A percentile compares a stretch with the other conserved stretches of the same genome.
These are phyloP conservation scores for Muschampia plurimacula DNA, from an alignment of 2,888 invertebrate species.

Conservation along the genomic window DNA sequence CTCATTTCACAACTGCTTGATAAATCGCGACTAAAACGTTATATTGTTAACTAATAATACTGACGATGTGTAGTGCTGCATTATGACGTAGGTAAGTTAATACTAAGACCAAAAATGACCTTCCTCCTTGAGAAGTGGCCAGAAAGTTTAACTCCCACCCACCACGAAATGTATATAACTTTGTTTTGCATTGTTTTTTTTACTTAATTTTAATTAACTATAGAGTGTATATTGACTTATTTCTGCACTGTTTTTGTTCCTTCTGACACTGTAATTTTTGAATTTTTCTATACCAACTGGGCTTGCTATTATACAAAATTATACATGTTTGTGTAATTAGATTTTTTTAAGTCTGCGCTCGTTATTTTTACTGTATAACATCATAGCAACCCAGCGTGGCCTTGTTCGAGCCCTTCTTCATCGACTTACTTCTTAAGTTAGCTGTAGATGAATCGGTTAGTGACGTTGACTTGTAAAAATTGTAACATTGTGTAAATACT, in stretches of 20 bases:
- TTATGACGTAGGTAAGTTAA: slow-evolving; percentile 47
- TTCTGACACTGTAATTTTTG: slow-evolving; percentile 18
- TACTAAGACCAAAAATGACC: slow-evolving; percentile 61
- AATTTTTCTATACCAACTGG: background rate
- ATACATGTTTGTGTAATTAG: background rate
- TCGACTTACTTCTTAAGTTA: slow-evolving; percentile 58
- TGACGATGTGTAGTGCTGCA: slow-evolving; percentile 25
- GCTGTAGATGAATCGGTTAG: slow-evolving; percentile 70
- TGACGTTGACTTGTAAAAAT: slow-evolving; percentile 63
- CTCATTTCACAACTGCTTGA: background rate
- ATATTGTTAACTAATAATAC: slow-evolving; percentile 35
- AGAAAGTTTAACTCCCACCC: slow-evolving; percentile 73
- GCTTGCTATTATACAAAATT: background rate
- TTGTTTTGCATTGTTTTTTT: slow-evolving; percentile 62
- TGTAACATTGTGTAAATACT: slow-evolving; percentile 72
- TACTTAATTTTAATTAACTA: slow-evolving; percentile 60
- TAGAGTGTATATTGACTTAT: slow-evolving; percentile 59
- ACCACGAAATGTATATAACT: slow-evolving; percentile 77
- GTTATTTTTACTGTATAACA: background rate
- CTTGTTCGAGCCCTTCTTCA: slow-evolving; percentile 1
- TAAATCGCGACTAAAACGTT: background rate
- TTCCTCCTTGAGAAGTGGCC: slow-evolving; percentile 67
- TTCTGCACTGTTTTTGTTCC: slow-evolving; percentile 50
- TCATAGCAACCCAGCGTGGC: slow-evolving; percentile 13
- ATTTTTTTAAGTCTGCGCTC: background rate